These are phyloP conservation scores for Drosophila atripex DNA, from an alignment of 2,888 invertebrate species.

Conservation along the genomic window DNA sequence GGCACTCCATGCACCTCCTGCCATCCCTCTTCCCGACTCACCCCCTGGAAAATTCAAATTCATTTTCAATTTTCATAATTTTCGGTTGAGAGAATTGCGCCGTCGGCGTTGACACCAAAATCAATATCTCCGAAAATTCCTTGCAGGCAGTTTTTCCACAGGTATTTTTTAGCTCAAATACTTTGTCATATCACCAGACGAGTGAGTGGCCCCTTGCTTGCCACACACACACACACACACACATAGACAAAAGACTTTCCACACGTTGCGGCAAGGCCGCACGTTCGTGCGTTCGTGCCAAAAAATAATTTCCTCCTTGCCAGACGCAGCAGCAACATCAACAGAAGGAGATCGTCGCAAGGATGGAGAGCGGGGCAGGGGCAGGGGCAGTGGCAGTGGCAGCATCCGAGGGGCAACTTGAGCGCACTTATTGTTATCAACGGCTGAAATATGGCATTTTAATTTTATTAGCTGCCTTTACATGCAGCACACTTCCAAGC, in stretches of 20 bases:
- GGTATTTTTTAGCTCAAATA: constrained; percentile 58
- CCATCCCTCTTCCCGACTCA: too few species aligned
- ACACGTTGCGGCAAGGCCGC: constrained; percentile 50
- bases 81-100: constrained; percentile 51
- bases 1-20: not conserved
- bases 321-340: constrained; percentile 37
- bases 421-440: constrained; percentile 81
- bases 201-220: constrained; percentile 17
- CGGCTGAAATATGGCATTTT: constrained; percentile 81
- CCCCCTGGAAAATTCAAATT: constrained; percentile 45
- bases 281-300: constrained; percentile 74
- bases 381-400: constrained; percentile 11
- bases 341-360: constrained; percentile 4
- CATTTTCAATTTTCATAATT: constrained; percentile 80
- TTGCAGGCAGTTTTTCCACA: constrained; percentile 60
- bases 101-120: constrained; percentile 56
- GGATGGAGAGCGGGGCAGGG: not conserved
- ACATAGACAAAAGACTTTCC: constrained; percentile 3
- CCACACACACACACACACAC: constrained; percentile 3
- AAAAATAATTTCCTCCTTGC: constrained; percentile 72
- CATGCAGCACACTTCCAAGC: constrained; percentile 43
- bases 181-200: constrained; percentile 70
- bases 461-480: constrained; percentile 76
- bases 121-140: constrained; percentile 59
- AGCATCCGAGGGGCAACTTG: constrained; percentile 59